Percentiles rank a stretch among this genome's conserved stretches.
These are phyloP conservation scores for Parnassius orleans DNA, from an alignment of 2,888 invertebrate species.

Conservation along the genomic window DNA sequence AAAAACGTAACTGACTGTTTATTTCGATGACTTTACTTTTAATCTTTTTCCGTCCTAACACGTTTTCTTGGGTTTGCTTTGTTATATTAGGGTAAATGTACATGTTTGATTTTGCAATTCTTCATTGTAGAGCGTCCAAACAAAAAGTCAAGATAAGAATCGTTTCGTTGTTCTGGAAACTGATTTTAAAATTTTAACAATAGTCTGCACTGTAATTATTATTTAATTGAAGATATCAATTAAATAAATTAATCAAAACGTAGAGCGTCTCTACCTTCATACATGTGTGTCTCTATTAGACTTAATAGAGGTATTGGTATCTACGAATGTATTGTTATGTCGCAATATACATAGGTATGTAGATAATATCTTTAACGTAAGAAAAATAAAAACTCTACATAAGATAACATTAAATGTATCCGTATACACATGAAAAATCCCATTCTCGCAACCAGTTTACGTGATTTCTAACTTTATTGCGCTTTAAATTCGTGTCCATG, in stretches of 20 bases:
- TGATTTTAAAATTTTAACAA: constrained; percentile 39
- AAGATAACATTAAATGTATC: background rate
- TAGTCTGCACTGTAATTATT: background rate
- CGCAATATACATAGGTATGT: too few relatives aligned
- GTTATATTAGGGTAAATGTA: too few relatives aligned
- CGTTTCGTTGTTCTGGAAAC: constrained; percentile 49
- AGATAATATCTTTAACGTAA: too few relatives aligned
- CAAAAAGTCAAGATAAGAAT: constrained; percentile 42
- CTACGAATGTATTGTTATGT: too few relatives aligned
- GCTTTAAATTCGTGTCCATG: background rate
- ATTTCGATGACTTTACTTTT: too few relatives aligned
- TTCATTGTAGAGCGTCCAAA: constrained; percentile 28
- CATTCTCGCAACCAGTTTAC: background rate
- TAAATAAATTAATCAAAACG: background rate
- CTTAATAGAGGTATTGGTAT: too few relatives aligned
- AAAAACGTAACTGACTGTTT: background rate
- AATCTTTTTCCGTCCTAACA: background rate
- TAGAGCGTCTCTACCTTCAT: too few relatives aligned
- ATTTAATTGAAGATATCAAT: background rate
- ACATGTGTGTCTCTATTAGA: too few relatives aligned
- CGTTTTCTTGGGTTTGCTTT: background rate
- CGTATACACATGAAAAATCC: background rate
- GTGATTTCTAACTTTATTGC: constrained; percentile 2
- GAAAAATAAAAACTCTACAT: too few relatives aligned
- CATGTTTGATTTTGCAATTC: constrained; percentile 35